A percentile compares a stretch with the other conserved stretches of the same genome.
Evolutionary conservation across 2,113 vertebrate species (phyloP).

Genomic region (Epinephelus lanceolatus): DNA sequence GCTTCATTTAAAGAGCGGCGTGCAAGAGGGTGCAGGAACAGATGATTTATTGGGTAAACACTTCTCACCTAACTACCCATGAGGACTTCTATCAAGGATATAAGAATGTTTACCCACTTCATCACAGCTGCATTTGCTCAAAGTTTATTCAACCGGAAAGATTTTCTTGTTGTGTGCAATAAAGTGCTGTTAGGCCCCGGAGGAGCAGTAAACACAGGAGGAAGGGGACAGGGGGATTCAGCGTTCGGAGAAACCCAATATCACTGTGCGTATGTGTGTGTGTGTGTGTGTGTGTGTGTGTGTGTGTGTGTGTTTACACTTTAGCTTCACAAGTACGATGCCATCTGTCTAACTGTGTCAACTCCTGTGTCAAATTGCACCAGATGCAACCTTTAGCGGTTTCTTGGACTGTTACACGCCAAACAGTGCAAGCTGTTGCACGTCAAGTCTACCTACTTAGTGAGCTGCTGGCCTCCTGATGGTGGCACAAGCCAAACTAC

Average conservation of each 20-base stretch:
- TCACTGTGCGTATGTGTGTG: background rate
- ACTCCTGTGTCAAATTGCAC: slow-evolving; percentile 39
- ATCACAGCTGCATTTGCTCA: slow-evolving; percentile 11
- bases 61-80: background rate
- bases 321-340: slow-evolving; percentile 18
- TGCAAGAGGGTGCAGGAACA: background rate
- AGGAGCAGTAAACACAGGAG: background rate
- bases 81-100: background rate
- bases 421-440: background rate
- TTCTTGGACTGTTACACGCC: background rate
- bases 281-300: background rate
- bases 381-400: slow-evolving; percentile 29
- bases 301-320: slow-evolving; percentile 1
- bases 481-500: too few species aligned
- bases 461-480: background rate
- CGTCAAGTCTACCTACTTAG: background rate
- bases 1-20: background rate
- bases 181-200: slow-evolving; percentile 4
- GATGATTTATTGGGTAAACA: slow-evolving; percentile 22
- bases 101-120: slow-evolving; percentile 13
- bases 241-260: background rate
- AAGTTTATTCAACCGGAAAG: slow-evolving; percentile 3
- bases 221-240: background rate
- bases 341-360: slow-evolving; percentile 52
- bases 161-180: background rate